These are phyloP conservation scores for Pocota personata DNA, from an alignment of 2,888 invertebrate species.

Conservation along the genomic window DNA sequence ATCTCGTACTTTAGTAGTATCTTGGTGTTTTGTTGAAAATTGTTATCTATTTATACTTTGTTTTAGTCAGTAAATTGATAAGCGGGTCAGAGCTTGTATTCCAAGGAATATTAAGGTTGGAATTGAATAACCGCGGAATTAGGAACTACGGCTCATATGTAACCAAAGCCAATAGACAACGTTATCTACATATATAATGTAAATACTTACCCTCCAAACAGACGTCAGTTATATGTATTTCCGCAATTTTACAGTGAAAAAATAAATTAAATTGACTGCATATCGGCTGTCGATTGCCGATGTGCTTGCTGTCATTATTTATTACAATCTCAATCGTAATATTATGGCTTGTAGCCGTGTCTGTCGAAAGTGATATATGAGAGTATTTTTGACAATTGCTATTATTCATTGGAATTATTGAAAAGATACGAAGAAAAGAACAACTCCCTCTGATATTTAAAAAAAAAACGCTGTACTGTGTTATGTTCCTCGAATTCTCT, in stretches of 20 bases:
- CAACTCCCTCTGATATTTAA: background rate
- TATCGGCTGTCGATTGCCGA: background rate
- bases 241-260: background rate
- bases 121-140: background rate
- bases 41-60: background rate
- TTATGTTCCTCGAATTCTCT: background rate
- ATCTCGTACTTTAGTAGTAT: background rate
- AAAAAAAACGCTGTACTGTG: too few relatives aligned
- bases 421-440: background rate
- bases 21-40: too few relatives aligned
- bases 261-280: background rate
- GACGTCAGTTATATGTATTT: too few relatives aligned
- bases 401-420: constrained; percentile 1
- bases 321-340: background rate
- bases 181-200: too few relatives aligned
- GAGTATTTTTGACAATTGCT: constrained; percentile 7
- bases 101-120: background rate
- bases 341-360: background rate
- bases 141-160: background rate
- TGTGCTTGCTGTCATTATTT: background rate
- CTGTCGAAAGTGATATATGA: constrained; percentile 26
- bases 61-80: background rate
- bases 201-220: too few relatives aligned
- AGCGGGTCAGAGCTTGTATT: background rate
- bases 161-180: too few relatives aligned